Percentiles rank a stretch among this genome's conserved stretches.
Evolutionary conservation across 1,140 invertebrate species (phyloP).

Genomic region (Euura saliciscinereae): DNA sequence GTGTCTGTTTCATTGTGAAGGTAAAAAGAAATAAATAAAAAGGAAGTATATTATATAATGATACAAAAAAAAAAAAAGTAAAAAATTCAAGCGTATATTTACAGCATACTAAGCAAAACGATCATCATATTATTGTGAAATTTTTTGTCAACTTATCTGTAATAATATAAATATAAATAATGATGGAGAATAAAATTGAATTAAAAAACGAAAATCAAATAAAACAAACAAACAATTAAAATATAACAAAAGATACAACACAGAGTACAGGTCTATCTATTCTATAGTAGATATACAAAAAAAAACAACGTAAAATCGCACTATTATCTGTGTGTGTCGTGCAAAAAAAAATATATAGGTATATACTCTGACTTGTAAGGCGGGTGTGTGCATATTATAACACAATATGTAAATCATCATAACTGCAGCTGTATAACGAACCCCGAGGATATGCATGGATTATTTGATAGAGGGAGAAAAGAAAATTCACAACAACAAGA

Average conservation of each 20-base stretch:
- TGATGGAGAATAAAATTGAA: background rate
- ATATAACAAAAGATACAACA: background rate
- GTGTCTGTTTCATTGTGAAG: no score
- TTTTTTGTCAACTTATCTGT: background rate
- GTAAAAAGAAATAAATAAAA: background rate
- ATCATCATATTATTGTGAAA: slow-evolving; percentile 1
- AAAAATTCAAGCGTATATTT: no score
- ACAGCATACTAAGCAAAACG: background rate
- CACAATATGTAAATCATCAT: no score
- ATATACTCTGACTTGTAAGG: no score
- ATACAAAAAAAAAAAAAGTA: no score
- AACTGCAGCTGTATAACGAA: no score
- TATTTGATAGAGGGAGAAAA: background rate
- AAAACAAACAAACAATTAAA: background rate
- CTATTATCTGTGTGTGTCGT: no score
- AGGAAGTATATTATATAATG: background rate
- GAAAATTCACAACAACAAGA: background rate
- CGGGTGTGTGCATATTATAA: no score
- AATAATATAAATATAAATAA: background rate
- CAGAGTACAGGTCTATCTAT: no score
- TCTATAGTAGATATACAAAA: background rate
- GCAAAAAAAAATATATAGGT: no score
- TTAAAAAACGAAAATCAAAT: background rate
- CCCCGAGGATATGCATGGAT: no score
- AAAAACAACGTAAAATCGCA: background rate